Evolutionary conservation across 2,113 vertebrate species (phyloP).

Genomic region (Scomber colias): DNA sequence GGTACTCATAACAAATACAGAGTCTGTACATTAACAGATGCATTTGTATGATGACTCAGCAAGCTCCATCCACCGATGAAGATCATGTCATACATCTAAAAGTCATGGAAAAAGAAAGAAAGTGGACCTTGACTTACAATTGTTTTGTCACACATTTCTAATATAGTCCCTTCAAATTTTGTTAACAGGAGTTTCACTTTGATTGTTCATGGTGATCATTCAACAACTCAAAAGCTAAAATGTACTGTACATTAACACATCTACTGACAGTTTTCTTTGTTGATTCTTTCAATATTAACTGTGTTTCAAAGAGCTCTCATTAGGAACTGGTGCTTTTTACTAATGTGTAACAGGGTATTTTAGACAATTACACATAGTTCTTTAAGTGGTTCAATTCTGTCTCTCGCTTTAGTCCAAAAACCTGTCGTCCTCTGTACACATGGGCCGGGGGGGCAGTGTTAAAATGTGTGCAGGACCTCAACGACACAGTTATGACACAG

Average conservation of each 20-base stretch:
- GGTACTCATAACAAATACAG: too few relatives aligned
- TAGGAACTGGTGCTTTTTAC: background rate
- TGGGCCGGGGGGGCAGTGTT: constrained; percentile 36
- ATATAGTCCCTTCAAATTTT: background rate
- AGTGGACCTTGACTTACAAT: background rate
- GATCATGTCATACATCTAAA: background rate
- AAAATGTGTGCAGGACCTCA: constrained; percentile 49
- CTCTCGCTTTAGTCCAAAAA: constrained; percentile 16
- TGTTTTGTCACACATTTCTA: background rate
- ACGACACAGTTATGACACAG: constrained; percentile 65
- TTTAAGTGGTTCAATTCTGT: background rate
- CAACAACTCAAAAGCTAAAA: background rate
- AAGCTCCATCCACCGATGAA: background rate
- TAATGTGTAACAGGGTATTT: background rate
- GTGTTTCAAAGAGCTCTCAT: background rate
- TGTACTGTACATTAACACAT: background rate
- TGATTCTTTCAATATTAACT: background rate
- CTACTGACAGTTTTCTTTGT: background rate
- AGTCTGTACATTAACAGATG: too few relatives aligned
- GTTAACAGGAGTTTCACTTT: background rate
- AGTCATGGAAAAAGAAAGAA: background rate
- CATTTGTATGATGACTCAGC: background rate
- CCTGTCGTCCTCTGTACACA: constrained; percentile 21
- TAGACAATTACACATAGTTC: constrained; percentile 1
- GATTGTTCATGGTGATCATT: background rate